These are phyloP conservation scores for Oncorhynchus clarkii DNA, from an alignment of 2,113 vertebrate species.

Conservation along the genomic window DNA sequence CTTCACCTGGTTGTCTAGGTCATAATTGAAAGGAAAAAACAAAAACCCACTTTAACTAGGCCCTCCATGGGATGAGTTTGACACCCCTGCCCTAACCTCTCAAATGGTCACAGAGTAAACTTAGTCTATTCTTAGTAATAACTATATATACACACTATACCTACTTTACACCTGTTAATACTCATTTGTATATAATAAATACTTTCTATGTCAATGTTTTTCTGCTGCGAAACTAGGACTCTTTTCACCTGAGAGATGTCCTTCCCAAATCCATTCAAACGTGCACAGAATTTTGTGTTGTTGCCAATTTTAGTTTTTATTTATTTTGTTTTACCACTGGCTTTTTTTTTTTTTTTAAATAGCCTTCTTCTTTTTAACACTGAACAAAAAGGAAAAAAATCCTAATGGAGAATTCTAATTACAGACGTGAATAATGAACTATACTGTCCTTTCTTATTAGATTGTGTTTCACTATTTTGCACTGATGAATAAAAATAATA, in stretches of 20 bases:
- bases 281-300: constrained; percentile 38
- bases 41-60: too few relatives aligned
- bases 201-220: constrained; percentile 47
- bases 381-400: not conserved
- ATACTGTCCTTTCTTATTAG: constrained; percentile 43
- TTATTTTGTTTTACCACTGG: constrained; percentile 56
- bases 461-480: constrained; percentile 65
- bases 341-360: constrained; percentile 12
- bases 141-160: not conserved
- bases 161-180: constrained; percentile 45
- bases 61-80: too few relatives aligned
- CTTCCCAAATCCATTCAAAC: constrained; percentile 28
- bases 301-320: constrained; percentile 39
- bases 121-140: constrained; percentile 30
- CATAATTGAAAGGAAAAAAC: too few relatives aligned
- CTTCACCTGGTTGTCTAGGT: too few relatives aligned
- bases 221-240: constrained; percentile 41
- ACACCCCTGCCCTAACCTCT: not conserved
- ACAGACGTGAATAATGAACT: not conserved
- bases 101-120: constrained; percentile 23
- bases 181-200: constrained; percentile 38
- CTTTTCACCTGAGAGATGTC: not conserved
- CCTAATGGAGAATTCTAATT: not conserved
- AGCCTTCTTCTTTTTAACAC: constrained; percentile 25
- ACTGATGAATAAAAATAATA: constrained; percentile 51